phyloP scores from a whole-genome alignment of 2,797 vertebrate species.

The Erethizon dorsatum region DNA sequence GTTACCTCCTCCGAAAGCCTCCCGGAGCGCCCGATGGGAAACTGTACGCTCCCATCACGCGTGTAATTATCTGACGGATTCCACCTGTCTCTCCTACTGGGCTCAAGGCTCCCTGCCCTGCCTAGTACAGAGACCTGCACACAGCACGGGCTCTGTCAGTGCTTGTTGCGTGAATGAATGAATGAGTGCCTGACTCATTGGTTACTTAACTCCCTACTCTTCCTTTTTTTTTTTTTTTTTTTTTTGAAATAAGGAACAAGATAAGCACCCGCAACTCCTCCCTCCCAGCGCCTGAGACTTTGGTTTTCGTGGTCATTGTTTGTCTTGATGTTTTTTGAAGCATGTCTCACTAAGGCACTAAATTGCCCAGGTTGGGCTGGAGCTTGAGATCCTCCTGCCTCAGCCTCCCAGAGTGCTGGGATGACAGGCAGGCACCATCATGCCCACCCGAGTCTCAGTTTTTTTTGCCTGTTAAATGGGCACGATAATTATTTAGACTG shows the following conservation, averaged over 20 bases:
- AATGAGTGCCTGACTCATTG: not conserved
- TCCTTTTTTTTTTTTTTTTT: not conserved
- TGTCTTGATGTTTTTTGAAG: not conserved
- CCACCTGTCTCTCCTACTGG: not conserved
- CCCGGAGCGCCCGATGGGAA: not conserved
- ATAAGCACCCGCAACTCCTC: not conserved
- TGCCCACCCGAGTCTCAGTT: not conserved
- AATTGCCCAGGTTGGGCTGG: not conserved
- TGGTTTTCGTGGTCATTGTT: not conserved
- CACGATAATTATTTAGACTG: not conserved
- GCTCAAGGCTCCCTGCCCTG: not conserved
- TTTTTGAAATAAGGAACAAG: not conserved
- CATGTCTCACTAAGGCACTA: not conserved
- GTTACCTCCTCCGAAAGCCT: not conserved
- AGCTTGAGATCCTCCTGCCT: not conserved
- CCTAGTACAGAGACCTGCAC: not conserved
- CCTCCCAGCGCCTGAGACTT: not conserved
- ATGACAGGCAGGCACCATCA: not conserved
- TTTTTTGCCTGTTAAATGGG: slow-evolving; percentile 39
- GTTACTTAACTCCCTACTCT: not conserved
- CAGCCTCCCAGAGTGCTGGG: not conserved
- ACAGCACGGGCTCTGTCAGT: not conserved
- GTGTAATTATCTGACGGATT: not conserved
- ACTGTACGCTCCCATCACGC: not conserved
- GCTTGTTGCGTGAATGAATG: not conserved